These are phyloP conservation scores for Anaspis maculata DNA, from an alignment of 2,888 invertebrate species.

Conservation along the genomic window DNA sequence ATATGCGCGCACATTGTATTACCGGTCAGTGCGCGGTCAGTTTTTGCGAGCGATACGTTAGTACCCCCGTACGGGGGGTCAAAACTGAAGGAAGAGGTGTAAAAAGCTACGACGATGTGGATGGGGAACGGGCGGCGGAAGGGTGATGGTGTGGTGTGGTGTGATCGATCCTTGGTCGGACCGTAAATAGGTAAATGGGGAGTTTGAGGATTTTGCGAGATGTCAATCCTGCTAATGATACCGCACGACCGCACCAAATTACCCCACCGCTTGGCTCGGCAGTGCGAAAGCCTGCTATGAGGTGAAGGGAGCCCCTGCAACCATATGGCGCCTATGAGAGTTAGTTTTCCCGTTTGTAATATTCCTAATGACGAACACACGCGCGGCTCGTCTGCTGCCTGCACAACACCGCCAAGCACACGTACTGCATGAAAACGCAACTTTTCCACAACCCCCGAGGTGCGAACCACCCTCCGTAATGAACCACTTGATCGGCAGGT, in stretches of 20 bases:
- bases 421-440: constrained; percentile 42
- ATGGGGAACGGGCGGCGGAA: background rate
- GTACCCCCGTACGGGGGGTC: no score
- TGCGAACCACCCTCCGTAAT: constrained; percentile 12
- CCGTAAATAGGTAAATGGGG: constrained; percentile 32
- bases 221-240: constrained; percentile 47
- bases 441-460: constrained; percentile 25
- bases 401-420: constrained; percentile 24
- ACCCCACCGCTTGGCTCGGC: constrained; percentile 25
- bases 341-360: constrained; percentile 46
- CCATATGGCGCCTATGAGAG: constrained; percentile 43
- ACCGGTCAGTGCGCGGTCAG: background rate
- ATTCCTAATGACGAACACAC: constrained; percentile 45
- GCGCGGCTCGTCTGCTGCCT: constrained; percentile 27
- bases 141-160: background rate
- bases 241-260: constrained; percentile 44
- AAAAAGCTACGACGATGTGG: no score
- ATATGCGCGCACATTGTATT: background rate
- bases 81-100: no score
- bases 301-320: constrained; percentile 28
- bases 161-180: constrained; percentile 20
- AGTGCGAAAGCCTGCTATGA: constrained; percentile 11
- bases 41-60: background rate
- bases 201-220: constrained; percentile 35
- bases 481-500: constrained; percentile 14